phyloP scores from a whole-genome alignment of 2,797 vertebrate genomes.

The Cercopithecus hamlyni region DNA sequence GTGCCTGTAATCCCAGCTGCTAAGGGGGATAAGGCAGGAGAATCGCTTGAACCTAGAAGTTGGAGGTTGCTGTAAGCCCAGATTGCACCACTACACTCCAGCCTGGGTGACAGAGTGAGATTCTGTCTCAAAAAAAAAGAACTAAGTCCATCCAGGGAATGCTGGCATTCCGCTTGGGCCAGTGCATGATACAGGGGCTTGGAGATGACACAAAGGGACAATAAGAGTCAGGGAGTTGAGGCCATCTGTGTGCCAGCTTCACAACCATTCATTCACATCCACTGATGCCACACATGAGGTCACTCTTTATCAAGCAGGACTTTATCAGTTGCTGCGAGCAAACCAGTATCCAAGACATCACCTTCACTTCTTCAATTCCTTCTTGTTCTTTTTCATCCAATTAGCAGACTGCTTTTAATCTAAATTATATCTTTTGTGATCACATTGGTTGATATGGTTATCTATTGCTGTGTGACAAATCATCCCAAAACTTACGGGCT shows the following conservation, averaged over 20 bases:
- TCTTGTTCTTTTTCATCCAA: neutral
- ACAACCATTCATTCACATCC: too few species aligned
- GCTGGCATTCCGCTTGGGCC: neutral
- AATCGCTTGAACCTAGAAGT: too few species aligned
- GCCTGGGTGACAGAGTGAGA: too few species aligned
- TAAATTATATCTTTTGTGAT: neutral
- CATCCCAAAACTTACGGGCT: neutral
- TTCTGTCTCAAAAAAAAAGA: neutral
- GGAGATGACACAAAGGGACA: neutral
- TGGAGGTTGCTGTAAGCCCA: too few species aligned
- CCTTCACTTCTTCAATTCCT: neutral
- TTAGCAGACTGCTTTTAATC: neutral
- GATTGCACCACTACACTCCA: too few species aligned
- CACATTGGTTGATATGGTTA: neutral
- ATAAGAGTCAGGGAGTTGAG: neutral
- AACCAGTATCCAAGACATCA: neutral
- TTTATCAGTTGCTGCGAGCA: neutral
- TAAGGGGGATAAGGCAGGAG: too few species aligned
- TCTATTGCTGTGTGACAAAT: neutral
- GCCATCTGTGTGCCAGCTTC: neutral
- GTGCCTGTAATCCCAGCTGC: too few species aligned
- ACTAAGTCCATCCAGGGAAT: neutral
- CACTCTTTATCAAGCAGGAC: neutral
- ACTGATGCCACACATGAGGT: neutral
- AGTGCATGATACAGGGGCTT: neutral